Percentiles rank a stretch among this genome's conserved stretches.
phyloP scores from a whole-genome alignment of 2,797 vertebrate species.

The Intellagama lesueurii region DNA sequence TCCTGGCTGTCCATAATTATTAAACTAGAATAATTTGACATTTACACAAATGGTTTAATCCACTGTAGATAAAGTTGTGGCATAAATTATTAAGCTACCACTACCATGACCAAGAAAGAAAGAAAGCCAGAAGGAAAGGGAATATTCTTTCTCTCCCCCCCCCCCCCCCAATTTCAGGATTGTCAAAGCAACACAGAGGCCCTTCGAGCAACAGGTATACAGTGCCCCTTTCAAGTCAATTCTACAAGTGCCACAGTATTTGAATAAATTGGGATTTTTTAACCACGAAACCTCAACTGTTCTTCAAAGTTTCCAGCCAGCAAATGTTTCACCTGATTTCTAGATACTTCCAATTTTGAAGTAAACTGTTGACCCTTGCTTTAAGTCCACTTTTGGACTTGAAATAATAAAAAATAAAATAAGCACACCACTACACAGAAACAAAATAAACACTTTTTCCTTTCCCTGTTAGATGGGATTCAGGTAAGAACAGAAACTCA shows the following conservation, averaged over 20 bases:
- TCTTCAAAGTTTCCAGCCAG: constrained; percentile 19
- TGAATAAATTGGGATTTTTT: constrained; percentile 15
- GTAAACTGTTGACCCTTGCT: constrained; percentile 9
- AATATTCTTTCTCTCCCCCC: neutral
- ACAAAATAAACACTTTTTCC: neutral
- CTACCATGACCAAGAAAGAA: neutral
- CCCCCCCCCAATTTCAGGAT: neutral
- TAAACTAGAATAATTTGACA: constrained; percentile 9
- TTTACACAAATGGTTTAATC: constrained; percentile 1
- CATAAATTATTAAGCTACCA: neutral
- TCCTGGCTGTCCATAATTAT: neutral
- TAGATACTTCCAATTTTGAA: constrained; percentile 1
- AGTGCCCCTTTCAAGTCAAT: neutral
- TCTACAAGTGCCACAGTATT: constrained; percentile 17
- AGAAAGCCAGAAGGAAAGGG: neutral
- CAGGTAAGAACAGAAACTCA: neutral
- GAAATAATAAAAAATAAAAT: neutral
- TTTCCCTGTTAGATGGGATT: neutral
- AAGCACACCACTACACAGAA: neutral
- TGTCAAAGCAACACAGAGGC: neutral
- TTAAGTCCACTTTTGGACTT: constrained; percentile 16
- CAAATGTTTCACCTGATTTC: constrained; percentile 17
- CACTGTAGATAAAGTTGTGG: neutral
- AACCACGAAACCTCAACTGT: neutral
- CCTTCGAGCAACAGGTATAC: neutral